phyloP scores from a whole-genome alignment of 2,113 vertebrate species.

The Girardinichthys multiradiatus region DNA sequence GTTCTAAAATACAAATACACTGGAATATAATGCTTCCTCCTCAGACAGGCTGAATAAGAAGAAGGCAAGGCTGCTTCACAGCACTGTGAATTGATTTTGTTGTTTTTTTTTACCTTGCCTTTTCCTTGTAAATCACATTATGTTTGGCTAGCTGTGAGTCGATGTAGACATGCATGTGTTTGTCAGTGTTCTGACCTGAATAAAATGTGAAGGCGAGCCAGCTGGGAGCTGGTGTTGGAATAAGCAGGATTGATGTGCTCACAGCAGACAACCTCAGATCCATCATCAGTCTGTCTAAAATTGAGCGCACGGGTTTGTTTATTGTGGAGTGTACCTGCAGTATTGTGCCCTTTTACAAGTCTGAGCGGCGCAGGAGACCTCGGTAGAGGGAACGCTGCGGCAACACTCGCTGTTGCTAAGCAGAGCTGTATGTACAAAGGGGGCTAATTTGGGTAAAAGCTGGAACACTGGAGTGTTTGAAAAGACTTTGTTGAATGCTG shows the following conservation, averaged over 20 bases:
- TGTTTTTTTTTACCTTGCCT: conserved; percentile 8
- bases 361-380: conserved; percentile 42
- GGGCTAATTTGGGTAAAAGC: conserved; percentile 64
- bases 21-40: not conserved
- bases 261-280: conserved; percentile 65
- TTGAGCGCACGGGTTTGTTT: conserved; percentile 41
- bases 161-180: conserved; percentile 41
- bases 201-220: conserved; percentile 70
- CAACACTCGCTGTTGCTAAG: conserved; percentile 54
- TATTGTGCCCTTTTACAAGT: conserved; percentile 54
- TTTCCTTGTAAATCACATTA: conserved; percentile 20
- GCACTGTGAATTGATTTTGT: not conserved
- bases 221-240: conserved; percentile 62
- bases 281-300: conserved; percentile 56
- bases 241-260: conserved; percentile 72
- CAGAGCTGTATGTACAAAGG: conserved; percentile 47
- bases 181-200: conserved; percentile 56
- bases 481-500: conserved; percentile 29
- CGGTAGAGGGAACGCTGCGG: conserved; percentile 45
- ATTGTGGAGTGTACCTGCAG: conserved; percentile 39
- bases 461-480: conserved; percentile 14
- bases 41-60: not conserved
- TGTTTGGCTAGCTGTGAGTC: conserved; percentile 33
- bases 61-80: not conserved
- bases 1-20: not conserved